Conservation (phyloP, 2,888 invertebrate genomes). For the Drosophila mayaguana region DNA sequence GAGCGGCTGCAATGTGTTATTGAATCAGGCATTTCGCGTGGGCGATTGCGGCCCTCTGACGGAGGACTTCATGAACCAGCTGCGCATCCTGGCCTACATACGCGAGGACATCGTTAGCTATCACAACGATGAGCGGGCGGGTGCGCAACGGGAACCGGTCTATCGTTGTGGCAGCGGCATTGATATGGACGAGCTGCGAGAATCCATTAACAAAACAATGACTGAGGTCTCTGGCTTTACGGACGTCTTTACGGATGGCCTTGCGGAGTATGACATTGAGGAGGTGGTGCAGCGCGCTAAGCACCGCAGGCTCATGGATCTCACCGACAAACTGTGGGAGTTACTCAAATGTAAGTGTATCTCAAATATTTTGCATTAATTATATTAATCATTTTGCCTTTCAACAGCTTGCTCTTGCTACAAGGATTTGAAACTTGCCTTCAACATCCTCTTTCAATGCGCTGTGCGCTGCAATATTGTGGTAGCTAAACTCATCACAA, state of each 20-base stretch:
- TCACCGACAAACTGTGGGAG: conserved; percentile 84
- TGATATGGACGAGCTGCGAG: conserved; percentile 78
- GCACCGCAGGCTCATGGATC: conserved; percentile 72
- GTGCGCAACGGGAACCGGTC: conserved; percentile 62
- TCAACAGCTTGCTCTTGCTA: conserved; percentile 82
- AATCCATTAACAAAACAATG: conserved; percentile 79
- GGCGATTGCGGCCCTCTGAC: conserved; percentile 70
- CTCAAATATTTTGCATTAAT: background rate
- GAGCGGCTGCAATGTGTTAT: conserved; percentile 76
- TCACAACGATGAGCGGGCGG: conserved; percentile 60
- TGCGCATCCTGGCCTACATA: conserved; percentile 80
- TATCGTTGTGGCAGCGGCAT: conserved; percentile 83
- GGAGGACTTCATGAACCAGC: conserved; percentile 82
- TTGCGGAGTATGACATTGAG: conserved; percentile 79
- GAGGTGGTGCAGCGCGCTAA: conserved; percentile 80
- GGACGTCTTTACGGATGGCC: conserved; percentile 62
- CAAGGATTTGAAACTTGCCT: conserved; percentile 82
- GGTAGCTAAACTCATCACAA: conserved; percentile 61
- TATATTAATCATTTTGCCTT: background rate
- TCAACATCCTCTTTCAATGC: conserved; percentile 83
- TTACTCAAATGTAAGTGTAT: conserved; percentile 78
- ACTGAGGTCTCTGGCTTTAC: conserved; percentile 77
- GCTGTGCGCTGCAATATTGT: conserved; percentile 84
- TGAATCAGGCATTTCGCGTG: conserved; percentile 80
- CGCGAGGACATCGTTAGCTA: conserved; percentile 83